These are phyloP conservation scores for Aplochiton taeniatus DNA, from an alignment of 2,797 vertebrate species.

Conservation along the genomic window DNA sequence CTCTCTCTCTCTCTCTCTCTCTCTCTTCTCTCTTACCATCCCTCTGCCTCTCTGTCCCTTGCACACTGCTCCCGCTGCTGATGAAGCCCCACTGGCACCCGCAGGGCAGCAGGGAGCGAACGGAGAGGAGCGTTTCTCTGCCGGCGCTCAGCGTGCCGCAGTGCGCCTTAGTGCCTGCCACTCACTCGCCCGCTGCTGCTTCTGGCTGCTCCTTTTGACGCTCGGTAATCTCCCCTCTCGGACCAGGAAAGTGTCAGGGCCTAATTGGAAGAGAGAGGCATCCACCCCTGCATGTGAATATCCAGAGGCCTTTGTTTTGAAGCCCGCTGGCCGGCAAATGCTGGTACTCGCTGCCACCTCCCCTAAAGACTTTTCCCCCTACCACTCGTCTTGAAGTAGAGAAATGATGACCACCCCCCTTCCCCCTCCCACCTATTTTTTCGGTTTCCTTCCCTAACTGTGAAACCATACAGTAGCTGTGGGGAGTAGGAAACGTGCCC, in stretches of 20 bases:
- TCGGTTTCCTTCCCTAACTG: too few relatives aligned
- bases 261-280: slow-evolving; percentile 67
- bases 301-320: slow-evolving; percentile 46
- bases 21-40: too few relatives aligned
- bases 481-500: too few relatives aligned
- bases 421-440: too few relatives aligned
- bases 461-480: too few relatives aligned
- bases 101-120: not conserved
- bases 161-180: slow-evolving; percentile 26
- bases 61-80: not conserved
- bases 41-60: too few relatives aligned
- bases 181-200: slow-evolving; percentile 25
- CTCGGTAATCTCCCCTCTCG: not conserved
- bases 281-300: slow-evolving; percentile 32
- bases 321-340: slow-evolving; percentile 53
- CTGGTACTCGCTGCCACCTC: slow-evolving; percentile 58
- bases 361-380: slow-evolving; percentile 21
- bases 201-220: slow-evolving; percentile 38
- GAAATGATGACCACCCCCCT: too few relatives aligned
- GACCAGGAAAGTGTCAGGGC: slow-evolving; percentile 50
- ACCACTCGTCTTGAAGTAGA: too few relatives aligned
- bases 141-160: slow-evolving; percentile 1
- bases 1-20: not conserved
- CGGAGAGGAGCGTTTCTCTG: not conserved
- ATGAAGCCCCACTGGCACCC: slow-evolving; percentile 12